phyloP scores from a whole-genome alignment of 2,888 invertebrate species.

The Tenthredo mesomela region DNA sequence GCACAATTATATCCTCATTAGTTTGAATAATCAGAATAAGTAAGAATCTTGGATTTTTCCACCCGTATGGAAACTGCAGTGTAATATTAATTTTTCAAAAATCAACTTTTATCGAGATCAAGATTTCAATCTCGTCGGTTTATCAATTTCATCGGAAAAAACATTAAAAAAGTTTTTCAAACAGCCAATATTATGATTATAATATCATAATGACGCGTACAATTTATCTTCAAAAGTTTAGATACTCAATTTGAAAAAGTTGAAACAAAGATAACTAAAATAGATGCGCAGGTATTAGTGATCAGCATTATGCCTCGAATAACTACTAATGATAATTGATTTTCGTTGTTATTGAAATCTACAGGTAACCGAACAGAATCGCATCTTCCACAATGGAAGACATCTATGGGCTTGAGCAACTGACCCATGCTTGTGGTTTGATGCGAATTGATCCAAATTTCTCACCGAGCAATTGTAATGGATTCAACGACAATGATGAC shows the following conservation, averaged over 20 bases:
- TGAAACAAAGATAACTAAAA: no score
- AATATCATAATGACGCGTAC: no score
- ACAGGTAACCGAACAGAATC: background rate
- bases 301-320: no score
- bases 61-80: background rate
- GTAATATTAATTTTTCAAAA: background rate
- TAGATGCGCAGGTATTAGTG: no score
- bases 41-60: background rate
- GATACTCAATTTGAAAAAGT: no score
- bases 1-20: background rate
- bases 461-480: background rate
- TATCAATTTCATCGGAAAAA: background rate
- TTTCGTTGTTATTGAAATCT: background rate
- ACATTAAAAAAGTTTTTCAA: no score
- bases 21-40: background rate
- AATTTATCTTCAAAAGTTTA: no score
- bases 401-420: background rate
- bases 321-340: background rate
- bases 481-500: background rate
- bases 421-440: background rate
- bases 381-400: constrained; percentile 3
- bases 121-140: background rate
- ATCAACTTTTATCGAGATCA: background rate
- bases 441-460: background rate
- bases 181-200: no score